Evolutionary conservation across 1,140 invertebrate species (phyloP).

Genomic region (Pseudobourletiella spinata): DNA sequence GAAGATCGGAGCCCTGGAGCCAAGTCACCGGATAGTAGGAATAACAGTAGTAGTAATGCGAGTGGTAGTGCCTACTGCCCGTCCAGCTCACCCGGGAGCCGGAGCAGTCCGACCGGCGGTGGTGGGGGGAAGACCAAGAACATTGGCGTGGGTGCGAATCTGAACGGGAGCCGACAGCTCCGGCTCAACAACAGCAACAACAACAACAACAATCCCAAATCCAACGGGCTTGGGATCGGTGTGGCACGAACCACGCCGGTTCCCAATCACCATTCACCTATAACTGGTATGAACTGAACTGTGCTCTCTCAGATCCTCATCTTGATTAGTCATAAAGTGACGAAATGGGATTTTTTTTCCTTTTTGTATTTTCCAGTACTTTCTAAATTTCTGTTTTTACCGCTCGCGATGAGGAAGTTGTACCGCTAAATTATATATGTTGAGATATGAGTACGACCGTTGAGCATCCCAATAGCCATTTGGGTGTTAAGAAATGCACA

Average conservation of each 20-base stretch:
- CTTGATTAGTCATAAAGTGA: neutral
- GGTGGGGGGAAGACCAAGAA: neutral
- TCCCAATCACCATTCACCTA: no score
- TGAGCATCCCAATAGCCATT: no score
- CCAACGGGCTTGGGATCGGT: neutral
- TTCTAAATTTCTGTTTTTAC: no score
- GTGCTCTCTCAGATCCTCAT: no score
- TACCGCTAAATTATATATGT: no score
- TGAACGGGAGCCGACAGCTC: no score
- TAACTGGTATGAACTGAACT: no score
- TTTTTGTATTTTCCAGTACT: neutral
- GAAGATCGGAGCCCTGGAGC: neutral
- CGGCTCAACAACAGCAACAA: neutral
- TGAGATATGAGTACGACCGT: no score
- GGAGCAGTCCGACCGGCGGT: neutral
- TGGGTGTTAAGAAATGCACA: no score
- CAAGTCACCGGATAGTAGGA: neutral
- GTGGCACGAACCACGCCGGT: neutral
- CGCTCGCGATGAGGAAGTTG: no score
- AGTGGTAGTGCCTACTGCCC: neutral
- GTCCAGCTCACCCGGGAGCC: neutral
- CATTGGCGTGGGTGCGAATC: constrained; percentile 7
- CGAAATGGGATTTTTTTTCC: neutral
- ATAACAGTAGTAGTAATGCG: neutral
- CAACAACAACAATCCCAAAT: neutral